Conservation (phyloP, 2,113 vertebrate species). For the Spermophilus dauricus region DNA sequence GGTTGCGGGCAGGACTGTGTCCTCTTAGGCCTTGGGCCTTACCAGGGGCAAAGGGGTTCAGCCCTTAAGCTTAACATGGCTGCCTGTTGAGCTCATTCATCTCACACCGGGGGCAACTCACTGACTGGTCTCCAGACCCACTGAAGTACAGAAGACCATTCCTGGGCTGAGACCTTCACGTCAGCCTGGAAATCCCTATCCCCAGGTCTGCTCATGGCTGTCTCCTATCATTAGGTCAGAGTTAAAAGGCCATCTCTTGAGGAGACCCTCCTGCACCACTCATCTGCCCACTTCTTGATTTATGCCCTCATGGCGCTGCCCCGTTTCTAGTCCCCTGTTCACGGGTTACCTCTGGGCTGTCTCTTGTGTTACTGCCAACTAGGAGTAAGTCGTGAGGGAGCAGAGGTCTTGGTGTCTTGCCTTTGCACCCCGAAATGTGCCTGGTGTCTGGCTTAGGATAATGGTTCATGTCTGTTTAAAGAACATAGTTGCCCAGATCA, state of each 20-base stretch:
- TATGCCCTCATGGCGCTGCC: neutral
- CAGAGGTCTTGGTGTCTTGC: neutral
- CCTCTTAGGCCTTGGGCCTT: neutral
- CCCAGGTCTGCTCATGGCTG: neutral
- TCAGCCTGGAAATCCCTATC: neutral
- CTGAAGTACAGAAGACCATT: accelerated
- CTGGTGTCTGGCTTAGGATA: neutral
- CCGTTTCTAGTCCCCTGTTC: neutral
- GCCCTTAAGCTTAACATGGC: no score
- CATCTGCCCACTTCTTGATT: neutral
- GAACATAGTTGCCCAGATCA: neutral
- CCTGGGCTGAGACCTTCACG: neutral
- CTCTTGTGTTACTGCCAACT: no score
- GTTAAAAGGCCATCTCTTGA: neutral
- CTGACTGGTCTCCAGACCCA: no score
- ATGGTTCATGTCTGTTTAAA: neutral
- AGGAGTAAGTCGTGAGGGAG: neutral
- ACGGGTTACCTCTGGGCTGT: neutral
- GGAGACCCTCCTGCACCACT: neutral
- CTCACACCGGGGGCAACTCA: neutral
- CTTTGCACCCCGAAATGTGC: neutral
- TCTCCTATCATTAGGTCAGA: neutral
- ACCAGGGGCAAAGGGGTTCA: neutral
- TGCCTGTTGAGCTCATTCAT: neutral
- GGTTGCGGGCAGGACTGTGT: no score